These are phyloP conservation scores for Crocuta crocuta DNA, from an alignment of 2,113 vertebrate species.

Conservation along the genomic window DNA sequence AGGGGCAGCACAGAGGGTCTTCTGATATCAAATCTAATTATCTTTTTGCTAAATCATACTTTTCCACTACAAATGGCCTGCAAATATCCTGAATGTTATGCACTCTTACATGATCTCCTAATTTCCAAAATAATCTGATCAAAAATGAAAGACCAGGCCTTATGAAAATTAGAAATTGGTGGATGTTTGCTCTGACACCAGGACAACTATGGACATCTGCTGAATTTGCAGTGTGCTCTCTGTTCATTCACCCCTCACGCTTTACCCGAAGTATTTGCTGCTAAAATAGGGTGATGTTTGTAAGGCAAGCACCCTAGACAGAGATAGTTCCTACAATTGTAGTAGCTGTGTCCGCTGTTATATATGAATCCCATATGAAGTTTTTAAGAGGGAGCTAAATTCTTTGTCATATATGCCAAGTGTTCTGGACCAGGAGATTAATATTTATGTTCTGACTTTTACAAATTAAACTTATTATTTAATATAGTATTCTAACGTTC, in stretches of 20 bases:
- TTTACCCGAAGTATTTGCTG: neutral
- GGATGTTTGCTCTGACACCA: neutral
- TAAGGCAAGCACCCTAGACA: neutral
- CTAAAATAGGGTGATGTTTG: neutral
- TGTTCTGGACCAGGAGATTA: neutral
- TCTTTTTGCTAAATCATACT: slow-evolving; percentile 29
- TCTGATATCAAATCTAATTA: slow-evolving; percentile 53
- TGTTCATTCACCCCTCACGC: neutral
- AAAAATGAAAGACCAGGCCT: neutral
- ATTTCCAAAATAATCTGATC: neutral
- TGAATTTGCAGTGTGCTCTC: neutral
- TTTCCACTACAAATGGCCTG: slow-evolving; percentile 37
- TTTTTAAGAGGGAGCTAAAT: neutral
- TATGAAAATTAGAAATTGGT: slow-evolving; percentile 29
- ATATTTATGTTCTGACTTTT: neutral
- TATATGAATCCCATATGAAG: neutral
- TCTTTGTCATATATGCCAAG: neutral
- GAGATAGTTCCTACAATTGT: neutral
- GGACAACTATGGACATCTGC: neutral
- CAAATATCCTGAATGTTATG: neutral
- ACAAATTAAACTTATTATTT: neutral
- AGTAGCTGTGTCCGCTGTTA: neutral
- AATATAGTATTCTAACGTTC: neutral
- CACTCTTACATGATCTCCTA: neutral
- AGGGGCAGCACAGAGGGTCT: slow-evolving; percentile 25